Evolutionary conservation across 1,140 invertebrate genomes (phyloP).

Genomic region (Chlorops oryzae): DNA sequence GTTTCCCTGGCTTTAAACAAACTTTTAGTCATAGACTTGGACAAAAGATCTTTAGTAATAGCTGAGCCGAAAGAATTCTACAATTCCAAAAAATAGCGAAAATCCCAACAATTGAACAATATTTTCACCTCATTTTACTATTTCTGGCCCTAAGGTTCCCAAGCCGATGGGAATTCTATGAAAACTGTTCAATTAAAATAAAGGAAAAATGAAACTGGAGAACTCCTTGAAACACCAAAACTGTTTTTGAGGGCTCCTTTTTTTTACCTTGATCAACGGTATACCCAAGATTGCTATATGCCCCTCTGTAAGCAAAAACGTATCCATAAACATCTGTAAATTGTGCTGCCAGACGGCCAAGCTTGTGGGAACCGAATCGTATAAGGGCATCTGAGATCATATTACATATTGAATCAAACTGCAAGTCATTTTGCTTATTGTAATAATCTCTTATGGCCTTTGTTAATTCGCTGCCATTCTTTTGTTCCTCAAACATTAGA

Average conservation of each 20-base stretch:
- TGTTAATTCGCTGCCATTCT: background rate
- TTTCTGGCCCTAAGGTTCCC: no score
- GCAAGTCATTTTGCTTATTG: constrained; percentile 45
- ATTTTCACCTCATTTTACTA: no score
- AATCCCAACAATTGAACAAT: no score
- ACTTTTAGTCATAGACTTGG: no score
- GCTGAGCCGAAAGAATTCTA: no score
- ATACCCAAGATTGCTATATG: constrained; percentile 47
- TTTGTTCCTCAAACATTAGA: constrained; percentile 46
- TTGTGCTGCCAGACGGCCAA: constrained; percentile 36
- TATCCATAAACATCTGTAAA: constrained; percentile 48
- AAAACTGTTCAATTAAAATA: constrained; percentile 2
- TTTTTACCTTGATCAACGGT: constrained; percentile 14
- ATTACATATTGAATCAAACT: constrained; percentile 24
- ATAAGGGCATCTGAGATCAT: constrained; percentile 38
- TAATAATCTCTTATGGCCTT: constrained; percentile 27
- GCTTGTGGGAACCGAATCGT: constrained; percentile 47
- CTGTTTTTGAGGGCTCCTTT: background rate
- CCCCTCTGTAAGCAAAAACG: constrained; percentile 49
- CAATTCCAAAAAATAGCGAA: no score
- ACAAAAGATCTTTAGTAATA: no score
- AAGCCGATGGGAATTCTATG: no score
- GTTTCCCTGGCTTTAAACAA: no score
- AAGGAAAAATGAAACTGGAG: constrained; percentile 12
- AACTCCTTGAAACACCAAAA: background rate